Conservation (phyloP, 2,113 vertebrate species). For the Muntiacus reevesi region DNA sequence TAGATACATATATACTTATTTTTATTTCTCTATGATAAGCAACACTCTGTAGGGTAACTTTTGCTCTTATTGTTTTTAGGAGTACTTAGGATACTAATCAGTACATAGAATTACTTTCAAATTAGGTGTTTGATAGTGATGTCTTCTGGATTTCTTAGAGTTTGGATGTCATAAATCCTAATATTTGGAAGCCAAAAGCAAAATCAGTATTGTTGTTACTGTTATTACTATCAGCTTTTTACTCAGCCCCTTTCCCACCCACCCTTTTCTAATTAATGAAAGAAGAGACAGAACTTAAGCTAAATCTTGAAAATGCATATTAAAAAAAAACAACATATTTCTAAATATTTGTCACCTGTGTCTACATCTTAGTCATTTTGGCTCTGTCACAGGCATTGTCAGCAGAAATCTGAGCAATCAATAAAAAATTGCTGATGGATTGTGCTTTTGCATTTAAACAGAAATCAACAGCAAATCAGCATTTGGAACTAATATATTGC, state of each 20-base stretch:
- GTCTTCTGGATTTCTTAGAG: background rate
- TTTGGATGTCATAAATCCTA: background rate
- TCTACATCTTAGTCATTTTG: background rate
- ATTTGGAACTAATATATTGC: background rate
- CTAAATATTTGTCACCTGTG: background rate
- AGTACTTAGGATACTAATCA: background rate
- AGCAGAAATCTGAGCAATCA: conserved; percentile 32
- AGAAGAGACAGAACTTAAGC: background rate
- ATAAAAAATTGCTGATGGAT: conserved; percentile 9
- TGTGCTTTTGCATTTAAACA: background rate
- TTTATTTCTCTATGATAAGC: background rate
- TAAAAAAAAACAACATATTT: background rate
- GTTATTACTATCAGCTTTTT: background rate
- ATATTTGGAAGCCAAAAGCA: background rate
- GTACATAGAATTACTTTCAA: background rate
- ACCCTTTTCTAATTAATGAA: background rate
- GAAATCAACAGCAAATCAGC: conserved; percentile 23
- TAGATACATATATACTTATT: background rate
- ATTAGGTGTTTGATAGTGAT: background rate
- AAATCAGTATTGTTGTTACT: background rate
- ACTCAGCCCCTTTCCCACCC: rapidly evolving
- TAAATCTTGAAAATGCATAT: background rate
- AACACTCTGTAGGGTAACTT: background rate
- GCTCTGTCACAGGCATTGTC: conserved; percentile 3
- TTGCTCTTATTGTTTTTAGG: background rate